Conservation (phyloP, 2,888 invertebrate species). For the Erebia aethiops region DNA sequence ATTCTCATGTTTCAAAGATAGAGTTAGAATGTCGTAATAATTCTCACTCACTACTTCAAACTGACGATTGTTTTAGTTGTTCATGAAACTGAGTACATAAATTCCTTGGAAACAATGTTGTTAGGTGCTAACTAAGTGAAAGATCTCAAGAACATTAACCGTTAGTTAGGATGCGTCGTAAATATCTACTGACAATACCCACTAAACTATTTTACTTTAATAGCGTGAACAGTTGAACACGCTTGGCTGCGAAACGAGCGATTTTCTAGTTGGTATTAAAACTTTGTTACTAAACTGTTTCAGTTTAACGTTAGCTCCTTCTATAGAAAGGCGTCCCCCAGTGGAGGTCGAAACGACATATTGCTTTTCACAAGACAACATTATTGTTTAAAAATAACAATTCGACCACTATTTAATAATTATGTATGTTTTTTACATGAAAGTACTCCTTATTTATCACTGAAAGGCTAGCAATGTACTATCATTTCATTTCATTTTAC, state of each 20-base stretch:
- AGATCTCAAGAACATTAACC: slow-evolving; percentile 18
- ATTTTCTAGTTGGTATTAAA: background rate
- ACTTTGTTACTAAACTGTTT: too few species aligned
- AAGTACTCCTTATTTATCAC: too few species aligned
- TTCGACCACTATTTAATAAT: too few species aligned
- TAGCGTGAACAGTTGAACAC: slow-evolving; percentile 15
- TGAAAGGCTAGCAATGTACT: too few species aligned
- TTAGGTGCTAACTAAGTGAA: slow-evolving; percentile 21
- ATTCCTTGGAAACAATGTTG: slow-evolving; percentile 15
- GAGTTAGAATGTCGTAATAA: background rate
- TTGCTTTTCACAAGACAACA: too few species aligned
- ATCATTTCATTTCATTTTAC: background rate
- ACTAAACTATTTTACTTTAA: slow-evolving; percentile 28
- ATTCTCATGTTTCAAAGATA: too few species aligned
- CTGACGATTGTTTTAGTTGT: slow-evolving; percentile 9
- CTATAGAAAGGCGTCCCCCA: too few species aligned
- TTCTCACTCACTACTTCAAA: background rate
- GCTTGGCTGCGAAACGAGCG: slow-evolving; percentile 29
- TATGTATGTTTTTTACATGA: too few species aligned
- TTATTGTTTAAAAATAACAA: too few species aligned
- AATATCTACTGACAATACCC: slow-evolving; percentile 23
- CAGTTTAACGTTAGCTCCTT: too few species aligned
- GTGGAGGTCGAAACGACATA: too few species aligned
- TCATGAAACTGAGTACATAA: slow-evolving; percentile 9
- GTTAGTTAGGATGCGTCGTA: slow-evolving; percentile 29